Conservation (phyloP, 2,113 vertebrate genomes). For the Larimichthys polyactis region DNA sequence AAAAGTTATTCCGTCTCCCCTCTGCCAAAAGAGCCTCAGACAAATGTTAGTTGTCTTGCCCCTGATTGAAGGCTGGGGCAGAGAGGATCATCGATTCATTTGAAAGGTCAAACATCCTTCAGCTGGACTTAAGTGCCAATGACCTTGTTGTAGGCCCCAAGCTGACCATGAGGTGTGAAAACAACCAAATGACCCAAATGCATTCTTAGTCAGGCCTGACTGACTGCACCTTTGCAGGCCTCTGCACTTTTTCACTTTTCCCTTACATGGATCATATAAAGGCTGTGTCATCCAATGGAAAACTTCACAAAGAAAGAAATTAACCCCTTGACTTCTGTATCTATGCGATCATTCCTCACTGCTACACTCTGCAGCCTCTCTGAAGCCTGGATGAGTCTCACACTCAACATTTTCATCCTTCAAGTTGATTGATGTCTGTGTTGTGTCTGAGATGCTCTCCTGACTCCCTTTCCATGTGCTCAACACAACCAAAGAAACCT, state of each 20-base stretch:
- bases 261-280: not conserved
- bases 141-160: not conserved
- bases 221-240: not conserved
- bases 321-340: slow-evolving; percentile 6
- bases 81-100: slow-evolving; percentile 13
- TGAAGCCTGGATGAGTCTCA: slow-evolving; percentile 24
- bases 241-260: not conserved
- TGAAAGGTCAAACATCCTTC: not conserved
- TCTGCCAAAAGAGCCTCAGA: slow-evolving; percentile 46
- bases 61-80: slow-evolving; percentile 31
- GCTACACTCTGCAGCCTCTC: not conserved
- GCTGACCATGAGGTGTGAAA: no score
- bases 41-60: slow-evolving; percentile 28
- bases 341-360: not conserved
- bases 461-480: slow-evolving; percentile 61
- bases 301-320: slow-evolving; percentile 22
- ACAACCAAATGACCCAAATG: not conserved
- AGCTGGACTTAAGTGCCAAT: not conserved
- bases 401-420: slow-evolving; percentile 27
- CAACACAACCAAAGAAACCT: slow-evolving; percentile 11
- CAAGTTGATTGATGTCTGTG: slow-evolving; percentile 72
- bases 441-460: slow-evolving; percentile 61
- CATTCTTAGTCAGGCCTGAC: not conserved
- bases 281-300: not conserved
- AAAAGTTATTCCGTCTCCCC: slow-evolving; percentile 65